Evolutionary conservation across 2,797 vertebrate genomes (phyloP).

Genomic region (Channa striata): DNA sequence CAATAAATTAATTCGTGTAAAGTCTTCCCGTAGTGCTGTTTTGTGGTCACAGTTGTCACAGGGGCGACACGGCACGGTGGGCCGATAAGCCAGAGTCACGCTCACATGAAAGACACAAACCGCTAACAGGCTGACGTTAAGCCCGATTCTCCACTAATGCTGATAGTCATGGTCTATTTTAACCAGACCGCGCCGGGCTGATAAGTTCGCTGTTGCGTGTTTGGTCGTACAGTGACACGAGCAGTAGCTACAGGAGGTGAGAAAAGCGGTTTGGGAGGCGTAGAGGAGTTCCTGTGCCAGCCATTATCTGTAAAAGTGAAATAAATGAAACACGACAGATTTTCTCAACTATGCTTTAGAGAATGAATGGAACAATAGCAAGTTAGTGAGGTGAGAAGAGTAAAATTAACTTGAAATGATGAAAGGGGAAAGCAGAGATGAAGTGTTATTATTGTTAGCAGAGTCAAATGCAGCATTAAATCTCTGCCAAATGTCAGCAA

Average conservation of each 20-base stretch:
- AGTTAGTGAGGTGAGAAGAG: conserved; percentile 40
- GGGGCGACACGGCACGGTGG: conserved; percentile 26
- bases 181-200: conserved; percentile 51
- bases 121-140: conserved; percentile 55
- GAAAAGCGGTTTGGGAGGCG: conserved; percentile 46
- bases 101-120: conserved; percentile 51
- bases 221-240: conserved; percentile 32
- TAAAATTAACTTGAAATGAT: conserved; percentile 42
- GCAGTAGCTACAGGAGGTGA: conserved; percentile 45
- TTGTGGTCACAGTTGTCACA: conserved; percentile 52
- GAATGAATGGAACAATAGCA: conserved; percentile 20
- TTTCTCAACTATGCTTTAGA: conserved; percentile 24
- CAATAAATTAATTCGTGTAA: conserved; percentile 49
- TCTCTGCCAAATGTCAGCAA: conserved; percentile 53
- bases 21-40: conserved; percentile 40
- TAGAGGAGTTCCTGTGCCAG: conserved; percentile 12
- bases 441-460: conserved; percentile 40
- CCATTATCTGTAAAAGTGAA: conserved; percentile 38
- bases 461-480: conserved; percentile 34
- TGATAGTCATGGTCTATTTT: conserved; percentile 75
- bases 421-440: conserved; percentile 22
- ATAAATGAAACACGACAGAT: conserved; percentile 35
- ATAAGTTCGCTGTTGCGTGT: conserved; percentile 52
- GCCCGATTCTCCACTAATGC: conserved; percentile 36
- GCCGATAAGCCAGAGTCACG: conserved; percentile 52